Base-by-base conservation (phyloP, 1,140 invertebrate species). In the Piezodorus guildinii region DNA sequence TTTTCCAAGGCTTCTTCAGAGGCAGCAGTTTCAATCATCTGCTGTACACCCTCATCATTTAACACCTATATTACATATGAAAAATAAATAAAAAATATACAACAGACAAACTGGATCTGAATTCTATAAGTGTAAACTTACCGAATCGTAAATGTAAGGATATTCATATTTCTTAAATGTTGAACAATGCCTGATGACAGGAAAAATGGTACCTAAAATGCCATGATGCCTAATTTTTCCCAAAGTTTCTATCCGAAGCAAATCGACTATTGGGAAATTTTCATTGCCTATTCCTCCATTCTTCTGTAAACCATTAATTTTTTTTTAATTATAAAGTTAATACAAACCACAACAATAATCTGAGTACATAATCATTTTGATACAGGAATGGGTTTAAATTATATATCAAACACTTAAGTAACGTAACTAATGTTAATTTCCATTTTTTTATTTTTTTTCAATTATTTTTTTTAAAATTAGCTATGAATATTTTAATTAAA, bases 41-140 rank as follows among this genome's bases (percentile, higher is more conserved):
- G 75, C 69, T 83, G 80, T 21, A 90, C 74, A 64, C 80, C 74
- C n/a, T 85, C 81, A 73, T 90, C 85, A 65, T 82, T 80, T 63
- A 89, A 72, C 21, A 90, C 83, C 80, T 86, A 71, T 54, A 62
- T 49, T 39, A 6, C 34, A 39, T 8, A 39, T 8, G 34, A 30
- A 39, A 39, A 39, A 39, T 39, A 12, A 39, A 39, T 39, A 10
- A 39, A 30, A 30, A 30, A 9, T 9, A 3, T 30, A 30, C 9
- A 30, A 30, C 3, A 30, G 3, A 9, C 3, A 30, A 30, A 30
- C n/a, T n/a, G n/a, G 30, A 9, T 30, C 3, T 30, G 30, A 30
- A 30, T 30, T 5, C 30, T 30, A 5, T 30, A 5, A 62, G 0
- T 27, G 10, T 44, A 45, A 49, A 68, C 65, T 68, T 71, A 84